These are phyloP conservation scores for Prietella phreatophila DNA, from an alignment of 2,113 vertebrate species.

Conservation along the genomic window DNA sequence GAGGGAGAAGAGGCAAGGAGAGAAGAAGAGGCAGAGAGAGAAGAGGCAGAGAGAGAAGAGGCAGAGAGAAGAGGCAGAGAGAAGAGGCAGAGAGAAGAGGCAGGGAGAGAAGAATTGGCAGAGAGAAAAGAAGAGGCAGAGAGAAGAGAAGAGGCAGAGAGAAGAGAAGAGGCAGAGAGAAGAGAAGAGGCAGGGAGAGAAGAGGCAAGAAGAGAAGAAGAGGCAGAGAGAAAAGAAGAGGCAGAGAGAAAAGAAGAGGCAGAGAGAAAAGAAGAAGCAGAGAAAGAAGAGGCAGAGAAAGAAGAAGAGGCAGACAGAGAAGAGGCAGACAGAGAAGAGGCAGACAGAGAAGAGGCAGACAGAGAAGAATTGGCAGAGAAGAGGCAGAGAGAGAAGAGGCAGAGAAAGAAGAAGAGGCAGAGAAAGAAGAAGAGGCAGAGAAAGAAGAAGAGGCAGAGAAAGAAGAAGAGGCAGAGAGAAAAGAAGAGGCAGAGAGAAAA, in stretches of 20 bases:
- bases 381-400: slow-evolving; percentile 44
- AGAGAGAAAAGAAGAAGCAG: slow-evolving; percentile 46
- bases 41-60: not conserved
- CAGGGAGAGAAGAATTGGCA: not conserved
- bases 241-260: no score
- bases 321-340: slow-evolving; percentile 52
- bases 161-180: slow-evolving; percentile 5
- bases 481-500: not conserved
- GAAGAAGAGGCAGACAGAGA: not conserved
- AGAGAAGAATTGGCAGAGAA: no score
- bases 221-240: not conserved
- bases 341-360: not conserved
- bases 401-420: not conserved
- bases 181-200: not conserved
- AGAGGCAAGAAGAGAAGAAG: slow-evolving; percentile 51
- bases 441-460: slow-evolving; percentile 36
- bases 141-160: slow-evolving; percentile 47
- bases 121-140: no score
- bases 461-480: not conserved
- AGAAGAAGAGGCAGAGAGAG: slow-evolving; percentile 28
- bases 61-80: slow-evolving; percentile 14
- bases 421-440: slow-evolving; percentile 7
- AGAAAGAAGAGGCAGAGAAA: slow-evolving; percentile 14
- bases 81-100: slow-evolving; percentile 55
- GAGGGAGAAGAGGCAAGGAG: slow-evolving; percentile 3